phyloP scores from a whole-genome alignment of 2,888 invertebrate species.

The Diadegma fenestrale region DNA sequence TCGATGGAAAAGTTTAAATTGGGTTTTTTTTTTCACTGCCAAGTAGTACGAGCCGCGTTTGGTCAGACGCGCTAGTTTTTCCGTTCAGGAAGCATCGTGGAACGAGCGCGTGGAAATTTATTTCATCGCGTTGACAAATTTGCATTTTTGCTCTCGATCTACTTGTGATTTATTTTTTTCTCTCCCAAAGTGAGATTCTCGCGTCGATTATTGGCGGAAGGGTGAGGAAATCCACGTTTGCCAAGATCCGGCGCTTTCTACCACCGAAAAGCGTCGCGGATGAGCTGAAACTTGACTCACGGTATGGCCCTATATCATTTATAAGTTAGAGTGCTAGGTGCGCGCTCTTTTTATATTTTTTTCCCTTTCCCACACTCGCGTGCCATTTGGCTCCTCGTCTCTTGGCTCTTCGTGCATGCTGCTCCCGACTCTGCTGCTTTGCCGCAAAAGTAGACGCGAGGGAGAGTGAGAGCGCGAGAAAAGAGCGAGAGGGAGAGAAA shows the following conservation, averaged over 20 bases:
- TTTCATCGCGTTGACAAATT: not conserved
- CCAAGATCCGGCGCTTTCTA: constrained; percentile 54
- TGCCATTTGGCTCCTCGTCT: constrained; percentile 48
- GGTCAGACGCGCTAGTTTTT: constrained; percentile 38
- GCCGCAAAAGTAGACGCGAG: constrained; percentile 38
- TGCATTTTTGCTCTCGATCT: constrained; percentile 35
- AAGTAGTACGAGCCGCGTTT: constrained; percentile 49
- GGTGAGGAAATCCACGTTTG: constrained; percentile 56
- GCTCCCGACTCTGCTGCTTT: constrained; percentile 48
- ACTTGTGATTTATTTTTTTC: not conserved
- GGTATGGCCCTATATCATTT: constrained; percentile 74
- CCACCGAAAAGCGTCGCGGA: constrained; percentile 37
- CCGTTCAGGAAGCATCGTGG: not conserved
- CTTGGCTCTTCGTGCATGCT: constrained; percentile 63
- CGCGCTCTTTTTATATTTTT: constrained; percentile 33
- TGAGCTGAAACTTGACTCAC: constrained; percentile 67
- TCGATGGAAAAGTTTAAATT: not conserved
- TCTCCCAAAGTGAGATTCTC: not conserved
- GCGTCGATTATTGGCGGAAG: constrained; percentile 9
- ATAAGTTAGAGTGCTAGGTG: constrained; percentile 72
- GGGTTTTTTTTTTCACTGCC: not conserved
- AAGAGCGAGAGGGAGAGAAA: constrained; percentile 22
- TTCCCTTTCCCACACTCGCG: constrained; percentile 28
- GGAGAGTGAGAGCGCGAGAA: constrained; percentile 24
- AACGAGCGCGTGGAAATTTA: not conserved